These are phyloP conservation scores for Boloria selene DNA, from an alignment of 2,888 invertebrate species.

Conservation along the genomic window DNA sequence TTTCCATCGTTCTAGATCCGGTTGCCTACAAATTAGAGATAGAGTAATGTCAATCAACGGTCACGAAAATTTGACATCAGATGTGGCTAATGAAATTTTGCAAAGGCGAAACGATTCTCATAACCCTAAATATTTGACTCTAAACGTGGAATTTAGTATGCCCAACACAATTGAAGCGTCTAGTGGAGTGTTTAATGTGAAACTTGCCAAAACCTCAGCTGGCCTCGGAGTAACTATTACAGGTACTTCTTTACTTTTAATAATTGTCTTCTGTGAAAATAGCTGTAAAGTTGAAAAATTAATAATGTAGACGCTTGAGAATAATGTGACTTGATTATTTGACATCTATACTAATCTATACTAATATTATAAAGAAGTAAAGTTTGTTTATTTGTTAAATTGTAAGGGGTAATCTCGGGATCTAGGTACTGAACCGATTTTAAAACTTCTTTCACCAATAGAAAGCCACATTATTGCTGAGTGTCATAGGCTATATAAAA, in stretches of 20 bases:
- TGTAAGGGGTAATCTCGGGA: too few relatives aligned
- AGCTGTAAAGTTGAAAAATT: too few relatives aligned
- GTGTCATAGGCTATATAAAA: too few relatives aligned
- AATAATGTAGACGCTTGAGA: too few relatives aligned
- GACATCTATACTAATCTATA: too few relatives aligned
- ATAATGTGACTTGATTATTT: too few relatives aligned
- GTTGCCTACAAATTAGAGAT: conserved; percentile 90
- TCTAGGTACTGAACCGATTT: too few relatives aligned
- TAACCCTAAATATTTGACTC: conserved; percentile 85
- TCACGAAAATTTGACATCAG: conserved; percentile 84
- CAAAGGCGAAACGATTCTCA: conserved; percentile 82
- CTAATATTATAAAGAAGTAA: too few relatives aligned
- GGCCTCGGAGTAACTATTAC: conserved; percentile 96
- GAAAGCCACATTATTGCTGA: too few relatives aligned
- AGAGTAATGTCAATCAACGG: conserved; percentile 93
- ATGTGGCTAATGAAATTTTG: conserved; percentile 83
- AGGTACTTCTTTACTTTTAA: conserved; percentile 63
- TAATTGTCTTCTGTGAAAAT: too few relatives aligned
- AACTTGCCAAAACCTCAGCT: conserved; percentile 89
- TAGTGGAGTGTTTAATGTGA: conserved; percentile 94
- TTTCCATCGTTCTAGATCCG: conserved; percentile 76
- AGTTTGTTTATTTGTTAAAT: too few relatives aligned
- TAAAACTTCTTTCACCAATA: too few relatives aligned
- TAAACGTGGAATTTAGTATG: conserved; percentile 95
- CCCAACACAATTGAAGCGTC: conserved; percentile 95